Evolutionary conservation across 2,113 vertebrate genomes (phyloP).

Genomic region (Dolichotis patagonum): DNA sequence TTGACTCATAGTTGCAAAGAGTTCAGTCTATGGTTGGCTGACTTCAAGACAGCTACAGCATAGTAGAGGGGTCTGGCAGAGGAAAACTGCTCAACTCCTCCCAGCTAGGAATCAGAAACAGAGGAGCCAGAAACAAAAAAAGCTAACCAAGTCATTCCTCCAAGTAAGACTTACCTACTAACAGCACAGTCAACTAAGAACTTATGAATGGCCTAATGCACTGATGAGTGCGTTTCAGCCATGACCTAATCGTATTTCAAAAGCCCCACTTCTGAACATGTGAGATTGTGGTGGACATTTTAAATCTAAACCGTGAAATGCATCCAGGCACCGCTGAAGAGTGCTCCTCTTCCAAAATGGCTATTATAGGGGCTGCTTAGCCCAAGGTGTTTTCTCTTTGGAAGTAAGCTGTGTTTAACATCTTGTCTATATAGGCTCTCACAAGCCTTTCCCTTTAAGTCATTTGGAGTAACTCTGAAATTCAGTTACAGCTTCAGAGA

Average conservation of each 20-base stretch:
- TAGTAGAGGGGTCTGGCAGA: neutral
- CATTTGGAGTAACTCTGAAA: neutral
- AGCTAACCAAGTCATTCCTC: neutral
- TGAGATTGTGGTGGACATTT: neutral
- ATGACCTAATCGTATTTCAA: neutral
- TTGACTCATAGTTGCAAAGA: neutral
- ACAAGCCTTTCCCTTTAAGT: neutral
- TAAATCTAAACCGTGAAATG: neutral
- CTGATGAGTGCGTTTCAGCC: neutral
- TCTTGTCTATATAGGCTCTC: neutral
- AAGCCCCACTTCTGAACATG: neutral
- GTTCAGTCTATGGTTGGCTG: neutral
- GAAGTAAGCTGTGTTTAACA: neutral
- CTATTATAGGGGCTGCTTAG: neutral
- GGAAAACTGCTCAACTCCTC: neutral
- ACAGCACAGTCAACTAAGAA: neutral
- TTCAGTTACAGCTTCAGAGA: neutral
- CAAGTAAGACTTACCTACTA: neutral
- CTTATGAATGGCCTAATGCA: neutral
- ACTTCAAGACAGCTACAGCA: neutral
- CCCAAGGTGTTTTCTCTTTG: neutral
- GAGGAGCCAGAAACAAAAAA: neutral
- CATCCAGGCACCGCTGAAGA: neutral
- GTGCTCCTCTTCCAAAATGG: neutral
- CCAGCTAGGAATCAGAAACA: neutral